Evolutionary conservation across 1,140 invertebrate species (phyloP).

Genomic region (Atta cephalotes): DNA sequence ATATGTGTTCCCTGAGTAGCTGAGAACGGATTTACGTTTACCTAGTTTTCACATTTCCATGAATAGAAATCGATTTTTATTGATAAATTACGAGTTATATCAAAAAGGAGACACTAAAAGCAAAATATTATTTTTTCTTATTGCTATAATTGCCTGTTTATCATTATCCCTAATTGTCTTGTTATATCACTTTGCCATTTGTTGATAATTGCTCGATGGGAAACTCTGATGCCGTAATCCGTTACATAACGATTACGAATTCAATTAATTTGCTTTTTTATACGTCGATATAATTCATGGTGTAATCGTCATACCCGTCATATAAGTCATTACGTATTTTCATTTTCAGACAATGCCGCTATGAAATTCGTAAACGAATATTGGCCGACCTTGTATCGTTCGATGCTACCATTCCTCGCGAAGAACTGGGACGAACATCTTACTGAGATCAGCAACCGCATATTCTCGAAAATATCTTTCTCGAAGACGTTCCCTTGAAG

Average conservation of each 20-base stretch:
- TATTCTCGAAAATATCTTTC: conserved; percentile 83
- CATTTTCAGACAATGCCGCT: conserved; percentile 84
- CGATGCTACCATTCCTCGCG: conserved; percentile 86
- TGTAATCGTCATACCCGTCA: background rate
- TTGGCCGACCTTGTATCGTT: conserved; percentile 87
- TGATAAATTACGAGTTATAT: background rate
- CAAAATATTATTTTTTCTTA: conserved; percentile 8
- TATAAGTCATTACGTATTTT: background rate
- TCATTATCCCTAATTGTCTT: background rate
- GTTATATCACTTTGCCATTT: conserved; percentile 31
- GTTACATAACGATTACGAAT: conserved; percentile 30
- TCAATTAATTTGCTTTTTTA: background rate
- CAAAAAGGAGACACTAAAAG: background rate
- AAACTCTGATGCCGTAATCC: conserved; percentile 4
- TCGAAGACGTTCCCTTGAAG: conserved; percentile 82
- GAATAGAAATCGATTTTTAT: background rate
- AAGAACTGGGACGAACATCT: conserved; percentile 85
- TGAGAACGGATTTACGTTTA: background rate
- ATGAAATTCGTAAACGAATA: conserved; percentile 87
- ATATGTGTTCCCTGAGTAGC: too few species aligned
- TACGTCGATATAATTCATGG: background rate
- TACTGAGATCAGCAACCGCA: conserved; percentile 76
- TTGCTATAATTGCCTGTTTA: background rate
- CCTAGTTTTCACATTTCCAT: background rate
- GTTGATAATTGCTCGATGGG: background rate